These are phyloP conservation scores for Tribolium madens DNA, from an alignment of 1,140 invertebrate genomes.

Conservation along the genomic window DNA sequence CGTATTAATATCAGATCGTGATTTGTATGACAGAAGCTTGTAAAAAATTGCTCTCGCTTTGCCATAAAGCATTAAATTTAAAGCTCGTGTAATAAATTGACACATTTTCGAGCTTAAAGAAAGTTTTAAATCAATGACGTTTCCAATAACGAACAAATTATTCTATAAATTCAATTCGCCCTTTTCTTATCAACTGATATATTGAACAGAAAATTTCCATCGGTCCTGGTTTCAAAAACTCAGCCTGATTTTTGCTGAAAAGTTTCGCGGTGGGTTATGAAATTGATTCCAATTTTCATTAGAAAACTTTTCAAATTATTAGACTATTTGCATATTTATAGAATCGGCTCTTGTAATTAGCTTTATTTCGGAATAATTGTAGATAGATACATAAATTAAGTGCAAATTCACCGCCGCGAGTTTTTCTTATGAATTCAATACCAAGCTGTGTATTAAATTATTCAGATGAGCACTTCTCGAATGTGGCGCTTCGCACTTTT, in stretches of 20 bases:
- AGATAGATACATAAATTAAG: neutral
- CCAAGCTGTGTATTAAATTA: conserved; percentile 19
- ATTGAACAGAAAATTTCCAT: neutral
- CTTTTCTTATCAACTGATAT: conserved; percentile 24
- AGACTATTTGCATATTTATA: conserved; percentile 28
- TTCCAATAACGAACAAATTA: conserved; percentile 32
- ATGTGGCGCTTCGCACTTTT: conserved; percentile 21
- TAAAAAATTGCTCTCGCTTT: conserved; percentile 24
- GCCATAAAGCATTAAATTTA: conserved; percentile 31
- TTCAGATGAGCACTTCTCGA: conserved; percentile 25
- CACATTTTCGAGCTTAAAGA: conserved; percentile 35
- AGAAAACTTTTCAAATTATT: conserved; percentile 28
- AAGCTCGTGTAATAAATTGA: conserved; percentile 31
- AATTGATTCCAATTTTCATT: conserved; percentile 39
- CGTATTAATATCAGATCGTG: conserved; percentile 24
- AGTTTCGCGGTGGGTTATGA: neutral
- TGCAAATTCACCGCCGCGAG: neutral
- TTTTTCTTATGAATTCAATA: conserved; percentile 26
- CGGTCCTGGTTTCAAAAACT: neutral
- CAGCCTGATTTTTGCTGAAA: conserved; percentile 1
- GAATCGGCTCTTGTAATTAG: conserved; percentile 30
- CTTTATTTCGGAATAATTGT: conserved; percentile 4
- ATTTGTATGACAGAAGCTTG: conserved; percentile 17
- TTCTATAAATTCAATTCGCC: conserved; percentile 32
- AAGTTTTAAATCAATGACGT: conserved; percentile 35